Conservation (phyloP, 2,113 vertebrate species). For the Baryphthengus martii region DNA sequence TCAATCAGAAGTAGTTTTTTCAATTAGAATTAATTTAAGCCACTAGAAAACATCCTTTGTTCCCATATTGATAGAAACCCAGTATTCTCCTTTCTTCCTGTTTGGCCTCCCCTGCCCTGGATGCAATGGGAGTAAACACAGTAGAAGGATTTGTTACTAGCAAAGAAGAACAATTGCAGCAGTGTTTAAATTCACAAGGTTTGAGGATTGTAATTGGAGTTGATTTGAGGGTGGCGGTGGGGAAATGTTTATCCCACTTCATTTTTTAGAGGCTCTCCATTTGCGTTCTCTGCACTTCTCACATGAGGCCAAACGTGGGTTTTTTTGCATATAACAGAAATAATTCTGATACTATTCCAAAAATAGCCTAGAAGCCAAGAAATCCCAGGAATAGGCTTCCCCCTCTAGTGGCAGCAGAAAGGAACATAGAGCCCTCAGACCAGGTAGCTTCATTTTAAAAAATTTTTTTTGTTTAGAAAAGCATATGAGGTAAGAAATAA, state of each 20-base stretch:
- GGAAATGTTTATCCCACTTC: neutral
- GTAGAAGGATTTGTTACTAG: constrained; percentile 7
- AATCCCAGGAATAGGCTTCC: constrained; percentile 1
- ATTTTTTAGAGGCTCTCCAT: neutral
- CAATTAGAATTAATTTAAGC: neutral
- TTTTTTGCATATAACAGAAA: neutral
- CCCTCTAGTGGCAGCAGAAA: constrained; percentile 38
- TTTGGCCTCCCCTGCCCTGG: constrained; percentile 16
- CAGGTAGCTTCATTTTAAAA: neutral
- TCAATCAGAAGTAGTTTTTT: neutral
- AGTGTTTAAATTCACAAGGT: constrained; percentile 9
- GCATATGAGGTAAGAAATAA: neutral
- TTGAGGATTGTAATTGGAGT: constrained; percentile 1
- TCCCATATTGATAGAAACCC: neutral
- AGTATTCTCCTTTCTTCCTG: constrained; percentile 52
- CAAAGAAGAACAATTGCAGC: constrained; percentile 18
- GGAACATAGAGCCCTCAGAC: neutral
- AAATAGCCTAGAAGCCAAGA: neutral
- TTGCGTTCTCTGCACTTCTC: neutral
- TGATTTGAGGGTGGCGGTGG: neutral
- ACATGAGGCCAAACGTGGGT: neutral
- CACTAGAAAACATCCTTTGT: constrained; percentile 41
- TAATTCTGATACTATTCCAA: neutral
- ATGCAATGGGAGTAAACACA: constrained; percentile 6
- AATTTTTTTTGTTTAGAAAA: neutral